Conservation (phyloP, 2,113 vertebrate genomes). For the Thamnophis sirtalis region DNA sequence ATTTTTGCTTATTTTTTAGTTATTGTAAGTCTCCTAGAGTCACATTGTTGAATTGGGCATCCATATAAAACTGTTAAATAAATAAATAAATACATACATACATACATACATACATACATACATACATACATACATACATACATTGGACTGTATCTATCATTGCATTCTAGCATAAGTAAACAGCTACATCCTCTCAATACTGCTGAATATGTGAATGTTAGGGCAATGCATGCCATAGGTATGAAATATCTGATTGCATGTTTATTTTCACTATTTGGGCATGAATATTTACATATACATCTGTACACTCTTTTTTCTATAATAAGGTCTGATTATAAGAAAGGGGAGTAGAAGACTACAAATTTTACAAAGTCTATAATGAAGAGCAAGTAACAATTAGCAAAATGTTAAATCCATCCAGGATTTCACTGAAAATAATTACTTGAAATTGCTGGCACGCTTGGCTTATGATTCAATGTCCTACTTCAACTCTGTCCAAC, state of each 20-base stretch:
- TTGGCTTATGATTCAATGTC: background rate
- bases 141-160: background rate
- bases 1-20: background rate
- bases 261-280: background rate
- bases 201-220: background rate
- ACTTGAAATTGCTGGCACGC: background rate
- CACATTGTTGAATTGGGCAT: background rate
- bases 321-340: background rate
- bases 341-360: background rate
- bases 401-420: background rate
- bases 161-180: too few relatives aligned
- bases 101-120: background rate
- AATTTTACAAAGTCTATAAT: background rate
- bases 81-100: background rate
- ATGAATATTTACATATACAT: background rate
- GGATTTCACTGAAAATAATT: background rate
- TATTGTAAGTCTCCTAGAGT: background rate
- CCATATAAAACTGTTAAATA: background rate
- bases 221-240: background rate
- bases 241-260: background rate
- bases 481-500: background rate
- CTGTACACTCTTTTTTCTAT: background rate
- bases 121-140: background rate
- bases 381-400: background rate
- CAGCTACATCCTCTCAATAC: background rate